Base-by-base conservation (phyloP, 2,888 invertebrate genomes). In the Acanthopleura granulata region DNA sequence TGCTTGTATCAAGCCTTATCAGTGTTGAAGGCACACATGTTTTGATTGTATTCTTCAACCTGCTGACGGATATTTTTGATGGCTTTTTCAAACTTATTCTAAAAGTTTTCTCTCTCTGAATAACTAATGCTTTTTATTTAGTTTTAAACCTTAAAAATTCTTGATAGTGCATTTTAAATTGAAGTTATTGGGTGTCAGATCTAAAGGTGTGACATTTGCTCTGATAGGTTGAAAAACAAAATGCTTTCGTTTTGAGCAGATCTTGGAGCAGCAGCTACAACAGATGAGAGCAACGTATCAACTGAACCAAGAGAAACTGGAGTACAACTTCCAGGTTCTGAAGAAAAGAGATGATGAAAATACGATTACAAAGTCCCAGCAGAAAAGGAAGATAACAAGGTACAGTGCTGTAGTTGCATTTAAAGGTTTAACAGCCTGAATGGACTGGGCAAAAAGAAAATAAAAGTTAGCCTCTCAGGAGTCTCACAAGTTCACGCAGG, bases 221-320 rank as follows among this genome's bases (percentile, higher is more conserved):
- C 61, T 61, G n/a, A n/a, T 6, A 22, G 25, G 61, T 40, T 40
- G 40, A 40, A 40, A 40, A 40, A 40, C 9, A 40, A 40, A 40
- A 40, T 40, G 9, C 9, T 40, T 40, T 40, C 9, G 40, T 40
- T 40, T 57, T 57, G 57, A 57, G 49, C 84, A 91, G 88, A 83
- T 90, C 49, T 82, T 89, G 71, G 95, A 96, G 89, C 93, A 93
- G 62, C 91, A 97, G 75, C 94, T 96, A 86, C 93, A 94, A 80
- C 95, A 97, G 89, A 91, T 97, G 79, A 95, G 96, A 89, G 94
- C 95, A 11, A 93, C 94, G 11, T 95, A 95, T 78, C 92, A 96
- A 73, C 93, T 97, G 82, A 97, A 97, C 88, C 94, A 94, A 16
- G 97, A 97, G 89, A 97, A 97, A 90, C 92, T 97, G 74, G 95